Evolutionary conservation across 2,113 vertebrate genomes (phyloP), one percentile per base, ranked within the genome.

Genomic region (Electrona antarctica): DNA sequence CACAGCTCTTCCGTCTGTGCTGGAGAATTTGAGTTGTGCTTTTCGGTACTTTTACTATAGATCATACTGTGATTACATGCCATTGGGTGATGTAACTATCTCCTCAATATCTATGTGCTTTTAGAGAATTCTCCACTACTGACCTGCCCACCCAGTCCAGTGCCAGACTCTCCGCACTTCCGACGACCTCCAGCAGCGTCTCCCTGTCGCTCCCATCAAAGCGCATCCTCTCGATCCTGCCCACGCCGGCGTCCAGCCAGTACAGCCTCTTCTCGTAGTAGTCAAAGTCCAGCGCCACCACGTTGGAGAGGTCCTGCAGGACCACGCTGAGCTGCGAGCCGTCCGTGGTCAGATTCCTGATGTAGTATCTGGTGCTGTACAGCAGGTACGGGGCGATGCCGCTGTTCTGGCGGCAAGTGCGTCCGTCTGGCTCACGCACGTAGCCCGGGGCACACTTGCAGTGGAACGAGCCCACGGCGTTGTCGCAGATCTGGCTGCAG

Each of bases 401-500:
- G 11, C 92, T 93, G 89, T 91, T 92, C 66, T 93, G 92, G 7
- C 92, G 91, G 60, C 92, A 93, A 3, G 88, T 88, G 66, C 85
- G 87, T 7, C 87, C 85, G n/a, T 93, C 91, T 0, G 90, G 69
- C 69, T 92, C 91, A 0, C 91, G 86, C 51, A 92, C 73, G 62
- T 93, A 92, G 28, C 92, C 91, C 0, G 84, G 67, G 29, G 88
- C 91, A 3, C 92, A 93, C 84, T 85, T 92, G 72, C 92, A 93
- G 87, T 82, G 64, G 65, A 78, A 92, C 0, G 92, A 93, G 72
- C 91, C 91, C 0, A 71, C 65, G 0, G 62, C 15, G 75, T 91
- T 92, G 70, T 90, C 86, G 13, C 92, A 93, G 71, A 92, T 82
- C 86, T 93, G 92, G 76, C 92, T 92, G 83, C 92, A 93, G 62